Evolutionary conservation across 2,888 invertebrate genomes (phyloP).

Genomic region (Elysia crispata): DNA sequence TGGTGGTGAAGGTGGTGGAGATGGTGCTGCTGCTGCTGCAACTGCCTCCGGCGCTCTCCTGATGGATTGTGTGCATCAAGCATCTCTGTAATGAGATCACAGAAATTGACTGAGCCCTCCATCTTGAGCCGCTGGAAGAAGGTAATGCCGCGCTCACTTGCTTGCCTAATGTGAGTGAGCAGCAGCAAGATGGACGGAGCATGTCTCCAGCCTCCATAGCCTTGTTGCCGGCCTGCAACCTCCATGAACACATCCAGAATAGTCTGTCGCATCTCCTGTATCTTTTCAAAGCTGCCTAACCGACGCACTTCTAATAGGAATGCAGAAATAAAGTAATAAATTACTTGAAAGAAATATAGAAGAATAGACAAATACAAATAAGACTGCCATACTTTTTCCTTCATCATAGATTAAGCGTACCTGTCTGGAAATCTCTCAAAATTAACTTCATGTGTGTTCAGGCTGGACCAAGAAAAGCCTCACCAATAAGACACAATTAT

Average conservation of each 20-base stretch:
- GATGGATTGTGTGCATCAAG: constrained; percentile 64
- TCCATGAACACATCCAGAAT: constrained; percentile 68
- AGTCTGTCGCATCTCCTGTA: constrained; percentile 67
- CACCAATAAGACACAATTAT: no score
- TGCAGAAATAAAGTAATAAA: neutral
- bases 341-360: neutral
- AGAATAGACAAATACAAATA: neutral
- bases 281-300: constrained; percentile 65
- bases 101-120: constrained; percentile 68
- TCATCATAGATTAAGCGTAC: no score
- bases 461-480: no score
- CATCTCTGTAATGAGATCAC: constrained; percentile 72
- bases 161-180: constrained; percentile 71
- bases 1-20: constrained; percentile 14
- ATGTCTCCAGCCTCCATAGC: constrained; percentile 66
- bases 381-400: neutral
- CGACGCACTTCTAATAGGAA: constrained; percentile 63
- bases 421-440: no score
- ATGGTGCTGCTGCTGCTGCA: constrained; percentile 38
- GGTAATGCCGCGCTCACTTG: constrained; percentile 67
- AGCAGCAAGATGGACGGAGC: constrained; percentile 68
- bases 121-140: constrained; percentile 69
- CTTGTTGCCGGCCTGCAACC: constrained; percentile 68
- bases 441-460: no score
- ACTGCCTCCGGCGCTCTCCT: constrained; percentile 44